Evolutionary conservation across 2,888 invertebrate genomes (phyloP).

Genomic region (Diadegma fenestrale): DNA sequence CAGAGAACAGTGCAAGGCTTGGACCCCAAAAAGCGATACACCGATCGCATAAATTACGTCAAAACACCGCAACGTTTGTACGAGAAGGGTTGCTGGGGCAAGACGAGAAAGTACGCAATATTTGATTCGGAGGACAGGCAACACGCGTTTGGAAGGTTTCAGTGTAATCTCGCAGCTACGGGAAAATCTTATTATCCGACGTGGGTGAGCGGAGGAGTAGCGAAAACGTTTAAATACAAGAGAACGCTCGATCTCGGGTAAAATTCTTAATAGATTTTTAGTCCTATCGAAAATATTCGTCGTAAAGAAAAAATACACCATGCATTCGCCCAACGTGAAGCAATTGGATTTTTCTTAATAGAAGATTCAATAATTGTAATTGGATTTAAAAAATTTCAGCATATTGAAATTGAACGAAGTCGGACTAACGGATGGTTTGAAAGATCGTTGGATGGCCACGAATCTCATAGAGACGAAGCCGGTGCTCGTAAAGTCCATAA

Average conservation of each 20-base stretch:
- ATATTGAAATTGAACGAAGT: conserved; percentile 52
- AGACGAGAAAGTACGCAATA: conserved; percentile 42
- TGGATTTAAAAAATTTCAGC: conserved; percentile 1
- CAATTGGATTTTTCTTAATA: no score
- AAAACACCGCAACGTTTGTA: conserved; percentile 54
- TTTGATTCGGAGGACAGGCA: conserved; percentile 62
- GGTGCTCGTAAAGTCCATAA: neutral
- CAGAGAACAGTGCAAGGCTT: neutral
- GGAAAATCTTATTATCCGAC: conserved; percentile 37
- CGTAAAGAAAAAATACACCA: neutral
- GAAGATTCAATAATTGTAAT: neutral
- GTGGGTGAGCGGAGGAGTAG: conserved; percentile 70
- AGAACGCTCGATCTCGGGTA: conserved; percentile 73
- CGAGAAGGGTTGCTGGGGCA: conserved; percentile 59
- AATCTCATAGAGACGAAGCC: neutral
- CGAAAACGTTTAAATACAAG: conserved; percentile 69
- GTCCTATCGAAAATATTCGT: neutral
- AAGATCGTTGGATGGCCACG: conserved; percentile 49
- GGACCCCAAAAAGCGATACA: neutral
- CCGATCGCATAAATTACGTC: neutral
- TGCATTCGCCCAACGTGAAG: neutral
- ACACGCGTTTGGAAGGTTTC: conserved; percentile 37
- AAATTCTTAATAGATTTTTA: neutral
- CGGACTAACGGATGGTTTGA: conserved; percentile 46
- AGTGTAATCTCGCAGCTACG: conserved; percentile 65